These are phyloP conservation scores for Anthonomus grandis DNA, from an alignment of 1,140 invertebrate genomes.

Conservation along the genomic window DNA sequence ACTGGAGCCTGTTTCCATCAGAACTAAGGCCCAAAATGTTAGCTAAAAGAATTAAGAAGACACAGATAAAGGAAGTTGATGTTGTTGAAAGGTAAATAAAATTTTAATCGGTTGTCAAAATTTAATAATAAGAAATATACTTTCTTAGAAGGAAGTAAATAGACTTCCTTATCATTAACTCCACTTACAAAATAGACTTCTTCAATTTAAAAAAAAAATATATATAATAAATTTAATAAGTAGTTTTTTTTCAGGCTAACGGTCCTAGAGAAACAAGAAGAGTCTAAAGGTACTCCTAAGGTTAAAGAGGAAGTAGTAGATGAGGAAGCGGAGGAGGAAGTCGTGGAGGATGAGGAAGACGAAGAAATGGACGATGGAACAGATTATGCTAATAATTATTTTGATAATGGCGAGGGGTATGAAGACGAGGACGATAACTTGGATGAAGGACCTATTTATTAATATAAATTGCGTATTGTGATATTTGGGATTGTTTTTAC, in stretches of 20 bases:
- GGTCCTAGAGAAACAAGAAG: conserved; percentile 60
- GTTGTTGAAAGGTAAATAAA: conserved; percentile 41
- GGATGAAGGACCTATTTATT: conserved; percentile 73
- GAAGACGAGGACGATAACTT: conserved; percentile 83
- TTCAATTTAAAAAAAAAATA: too few relatives aligned
- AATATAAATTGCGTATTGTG: conserved; percentile 33
- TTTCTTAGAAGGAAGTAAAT: too few relatives aligned
- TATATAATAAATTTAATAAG: background rate
- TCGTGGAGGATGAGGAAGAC: conserved; percentile 56
- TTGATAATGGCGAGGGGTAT: conserved; percentile 83
- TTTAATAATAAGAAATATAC: background rate
- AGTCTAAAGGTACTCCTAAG: conserved; percentile 48
- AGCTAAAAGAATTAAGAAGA: conserved; percentile 29
- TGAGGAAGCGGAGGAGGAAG: conserved; percentile 54
- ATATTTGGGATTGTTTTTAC: background rate
- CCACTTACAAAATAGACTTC: too few relatives aligned
- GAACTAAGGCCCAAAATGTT: conserved; percentile 56
- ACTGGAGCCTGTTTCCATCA: conserved; percentile 56
- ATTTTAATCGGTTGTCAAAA: background rate
- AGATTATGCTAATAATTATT: conserved; percentile 80
- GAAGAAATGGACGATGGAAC: conserved; percentile 72
- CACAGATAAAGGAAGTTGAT: conserved; percentile 43
- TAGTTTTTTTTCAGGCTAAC: conserved; percentile 39
- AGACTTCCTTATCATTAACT: too few relatives aligned
- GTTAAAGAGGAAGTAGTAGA: conserved; percentile 52